Evolutionary conservation across 35 echinoderm and acorn worm genomes (phyloP).

Genomic region (Chiridota heheva): DNA sequence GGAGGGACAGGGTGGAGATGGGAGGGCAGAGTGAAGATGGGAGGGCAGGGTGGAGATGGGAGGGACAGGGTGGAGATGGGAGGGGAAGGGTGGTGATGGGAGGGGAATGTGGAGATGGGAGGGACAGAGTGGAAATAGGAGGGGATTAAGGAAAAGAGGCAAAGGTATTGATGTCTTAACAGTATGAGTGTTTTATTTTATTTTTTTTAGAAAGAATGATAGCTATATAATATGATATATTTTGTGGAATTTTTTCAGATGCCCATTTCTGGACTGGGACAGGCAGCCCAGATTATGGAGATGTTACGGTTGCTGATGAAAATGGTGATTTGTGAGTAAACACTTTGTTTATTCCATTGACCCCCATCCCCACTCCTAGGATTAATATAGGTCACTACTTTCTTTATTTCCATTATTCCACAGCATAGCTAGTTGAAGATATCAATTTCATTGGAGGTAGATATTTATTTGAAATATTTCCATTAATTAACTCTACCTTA

Average conservation of each 20-base stretch:
- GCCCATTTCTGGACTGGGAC: conserved; percentile 67
- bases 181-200: no score
- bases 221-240: no score
- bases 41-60: no score
- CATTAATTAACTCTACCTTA: neutral
- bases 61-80: no score
- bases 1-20: no score
- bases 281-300: neutral
- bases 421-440: neutral
- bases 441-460: neutral
- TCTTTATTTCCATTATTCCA: neutral
- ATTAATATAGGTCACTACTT: neutral
- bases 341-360: neutral
- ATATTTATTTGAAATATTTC: neutral
- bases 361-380: neutral
- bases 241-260: conserved; percentile 22
- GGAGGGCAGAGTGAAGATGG: no score
- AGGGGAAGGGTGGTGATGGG: no score
- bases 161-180: no score
- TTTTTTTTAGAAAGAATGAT: no score
- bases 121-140: no score
- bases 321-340: conserved; percentile 9
- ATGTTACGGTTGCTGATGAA: conserved; percentile 19
- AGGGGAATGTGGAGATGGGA: no score
- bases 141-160: no score